A percentile compares a stretch with the other conserved stretches of the same genome.
Conservation (phyloP, 2,797 vertebrate species). For the Muscicapa striata region DNA sequence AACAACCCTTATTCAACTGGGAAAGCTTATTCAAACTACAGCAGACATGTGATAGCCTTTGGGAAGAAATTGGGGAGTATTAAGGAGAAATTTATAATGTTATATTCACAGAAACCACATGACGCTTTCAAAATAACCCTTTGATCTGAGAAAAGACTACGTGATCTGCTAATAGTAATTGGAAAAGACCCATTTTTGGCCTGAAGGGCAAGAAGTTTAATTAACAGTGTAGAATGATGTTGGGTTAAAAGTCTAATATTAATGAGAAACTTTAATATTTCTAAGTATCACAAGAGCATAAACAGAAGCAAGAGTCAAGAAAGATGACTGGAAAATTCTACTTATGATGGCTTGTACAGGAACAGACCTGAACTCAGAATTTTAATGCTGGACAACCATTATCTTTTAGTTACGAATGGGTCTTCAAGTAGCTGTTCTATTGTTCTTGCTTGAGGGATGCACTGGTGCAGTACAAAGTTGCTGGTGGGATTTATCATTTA, state of each 20-base stretch:
- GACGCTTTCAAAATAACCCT: not conserved
- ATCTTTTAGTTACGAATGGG: not conserved
- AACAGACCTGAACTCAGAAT: not conserved
- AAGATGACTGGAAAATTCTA: not conserved
- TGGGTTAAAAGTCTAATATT: not conserved
- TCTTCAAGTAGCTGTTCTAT: not conserved
- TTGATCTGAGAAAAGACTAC: not conserved
- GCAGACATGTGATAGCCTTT: not conserved
- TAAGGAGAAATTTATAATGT: not conserved
- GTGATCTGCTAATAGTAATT: not conserved
- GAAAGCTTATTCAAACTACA: not conserved
- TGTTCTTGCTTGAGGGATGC: not conserved
- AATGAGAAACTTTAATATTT: not conserved
- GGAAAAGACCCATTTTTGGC: not conserved
- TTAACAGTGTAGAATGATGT: not conserved
- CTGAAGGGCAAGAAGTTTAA: conserved; percentile 26
- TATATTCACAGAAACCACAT: not conserved
- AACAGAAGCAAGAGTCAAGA: not conserved
- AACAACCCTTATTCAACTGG: not conserved
- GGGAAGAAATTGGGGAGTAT: not conserved
- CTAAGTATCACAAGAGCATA: not conserved
- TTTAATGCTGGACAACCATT: not conserved
- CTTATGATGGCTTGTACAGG: fast-evolving
- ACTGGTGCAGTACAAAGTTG: not conserved
- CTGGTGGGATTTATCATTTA: not conserved